phyloP scores from a whole-genome alignment of 2,113 vertebrate genomes.

The Rhea americana region DNA sequence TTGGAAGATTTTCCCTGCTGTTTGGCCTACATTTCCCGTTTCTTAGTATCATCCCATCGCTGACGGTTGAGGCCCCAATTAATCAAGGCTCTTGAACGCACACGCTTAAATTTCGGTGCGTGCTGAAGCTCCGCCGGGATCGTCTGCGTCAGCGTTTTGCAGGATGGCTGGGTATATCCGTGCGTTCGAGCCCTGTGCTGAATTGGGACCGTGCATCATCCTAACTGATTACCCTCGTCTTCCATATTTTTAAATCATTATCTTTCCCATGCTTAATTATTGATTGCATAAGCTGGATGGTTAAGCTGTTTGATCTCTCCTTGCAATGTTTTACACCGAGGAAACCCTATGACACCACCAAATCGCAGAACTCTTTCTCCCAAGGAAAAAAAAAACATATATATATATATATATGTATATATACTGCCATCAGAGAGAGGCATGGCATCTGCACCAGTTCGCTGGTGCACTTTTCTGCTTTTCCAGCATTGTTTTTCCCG shows the following conservation, averaged over 20 bases:
- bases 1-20: slow-evolving; percentile 44
- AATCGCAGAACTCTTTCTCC: not conserved
- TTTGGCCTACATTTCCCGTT: slow-evolving; percentile 28
- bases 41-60: slow-evolving; percentile 42
- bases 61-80: slow-evolving; percentile 14
- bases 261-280: slow-evolving; percentile 34
- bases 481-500: not conserved
- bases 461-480: not conserved
- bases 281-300: slow-evolving; percentile 39
- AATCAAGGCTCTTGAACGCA: slow-evolving; percentile 10
- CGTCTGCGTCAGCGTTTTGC: rapidly evolving
- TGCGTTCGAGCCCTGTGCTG: slow-evolving; percentile 15
- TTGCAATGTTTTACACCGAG: not conserved
- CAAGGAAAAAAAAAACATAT: not conserved
- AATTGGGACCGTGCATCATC: slow-evolving; percentile 5
- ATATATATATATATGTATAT: too few relatives aligned
- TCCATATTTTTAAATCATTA: slow-evolving; percentile 42
- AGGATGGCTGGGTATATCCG: not conserved
- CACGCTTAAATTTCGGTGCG: not conserved
- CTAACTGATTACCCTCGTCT: slow-evolving; percentile 32
- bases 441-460: not conserved
- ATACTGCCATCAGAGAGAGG: too few relatives aligned
- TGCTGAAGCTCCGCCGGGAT: not conserved
- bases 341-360: not conserved
- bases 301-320: slow-evolving; percentile 25